These are phyloP conservation scores for Corynorhinus townsendii DNA, from an alignment of 2,113 vertebrate species.

Conservation along the genomic window DNA sequence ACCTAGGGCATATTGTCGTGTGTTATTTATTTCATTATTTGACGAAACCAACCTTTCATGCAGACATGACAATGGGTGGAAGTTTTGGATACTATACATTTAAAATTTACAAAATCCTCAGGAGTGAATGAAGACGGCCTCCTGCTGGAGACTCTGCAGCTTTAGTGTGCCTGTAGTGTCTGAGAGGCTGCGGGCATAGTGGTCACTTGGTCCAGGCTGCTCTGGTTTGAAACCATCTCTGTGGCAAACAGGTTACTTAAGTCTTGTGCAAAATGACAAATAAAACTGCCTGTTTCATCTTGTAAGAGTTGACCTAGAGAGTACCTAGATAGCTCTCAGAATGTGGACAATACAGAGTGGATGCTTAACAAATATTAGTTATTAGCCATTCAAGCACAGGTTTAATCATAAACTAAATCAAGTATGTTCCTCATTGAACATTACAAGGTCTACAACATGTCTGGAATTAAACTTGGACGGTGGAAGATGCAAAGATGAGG, in stretches of 20 bases:
- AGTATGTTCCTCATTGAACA: not conserved
- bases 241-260: not conserved
- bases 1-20: not conserved
- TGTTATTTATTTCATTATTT: not conserved
- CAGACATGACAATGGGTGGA: not conserved
- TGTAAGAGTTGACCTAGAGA: not conserved
- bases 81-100: not conserved
- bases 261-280: not conserved
- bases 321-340: not conserved
- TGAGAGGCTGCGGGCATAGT: not conserved
- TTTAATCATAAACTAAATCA: not conserved
- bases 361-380: not conserved
- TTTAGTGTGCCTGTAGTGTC: not conserved
- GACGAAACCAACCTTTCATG: not conserved
- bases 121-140: not conserved
- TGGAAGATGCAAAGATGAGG: not conserved
- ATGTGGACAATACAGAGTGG: not conserved
- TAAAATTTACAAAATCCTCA: not conserved
- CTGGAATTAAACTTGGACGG: not conserved
- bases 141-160: not conserved
- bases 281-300: not conserved
- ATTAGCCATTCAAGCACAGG: not conserved
- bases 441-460: not conserved
- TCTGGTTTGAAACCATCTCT: not conserved
- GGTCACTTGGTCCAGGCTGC: not conserved